Conservation (phyloP, 2,797 vertebrate genomes). For the Acanthis flammea region DNA sequence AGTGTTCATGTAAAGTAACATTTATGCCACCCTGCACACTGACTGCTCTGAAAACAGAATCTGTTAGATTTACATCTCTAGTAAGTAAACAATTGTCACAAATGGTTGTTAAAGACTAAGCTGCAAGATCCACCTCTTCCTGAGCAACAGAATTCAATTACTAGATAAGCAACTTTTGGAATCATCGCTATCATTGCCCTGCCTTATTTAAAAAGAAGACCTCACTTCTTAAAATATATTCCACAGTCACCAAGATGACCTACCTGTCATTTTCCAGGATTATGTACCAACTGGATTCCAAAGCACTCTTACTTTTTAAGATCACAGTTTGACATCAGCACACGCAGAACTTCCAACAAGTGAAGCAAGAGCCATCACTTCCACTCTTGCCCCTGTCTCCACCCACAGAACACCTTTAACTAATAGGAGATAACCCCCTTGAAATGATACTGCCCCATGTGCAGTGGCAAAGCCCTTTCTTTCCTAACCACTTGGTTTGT, state of each 20-base stretch:
- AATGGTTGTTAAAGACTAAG: background rate
- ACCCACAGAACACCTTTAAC: background rate
- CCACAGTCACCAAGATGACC: background rate
- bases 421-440: background rate
- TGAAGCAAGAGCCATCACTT: background rate
- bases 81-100: background rate
- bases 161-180: background rate
- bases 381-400: background rate
- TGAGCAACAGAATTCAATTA: background rate
- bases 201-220: background rate
- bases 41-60: background rate
- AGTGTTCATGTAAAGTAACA: background rate
- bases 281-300: background rate
- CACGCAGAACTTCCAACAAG: rapidly evolving
- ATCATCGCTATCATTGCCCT: background rate
- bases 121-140: background rate
- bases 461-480: background rate
- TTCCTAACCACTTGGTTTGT: background rate
- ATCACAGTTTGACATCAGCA: background rate
- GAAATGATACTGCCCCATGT: background rate
- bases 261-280: background rate
- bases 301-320: background rate
- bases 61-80: background rate
- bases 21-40: background rate
- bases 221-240: background rate